Percentiles rank a stretch among this genome's conserved stretches.
phyloP scores from a whole-genome alignment of 2,113 vertebrate genomes.

The Leucosticte australis region DNA sequence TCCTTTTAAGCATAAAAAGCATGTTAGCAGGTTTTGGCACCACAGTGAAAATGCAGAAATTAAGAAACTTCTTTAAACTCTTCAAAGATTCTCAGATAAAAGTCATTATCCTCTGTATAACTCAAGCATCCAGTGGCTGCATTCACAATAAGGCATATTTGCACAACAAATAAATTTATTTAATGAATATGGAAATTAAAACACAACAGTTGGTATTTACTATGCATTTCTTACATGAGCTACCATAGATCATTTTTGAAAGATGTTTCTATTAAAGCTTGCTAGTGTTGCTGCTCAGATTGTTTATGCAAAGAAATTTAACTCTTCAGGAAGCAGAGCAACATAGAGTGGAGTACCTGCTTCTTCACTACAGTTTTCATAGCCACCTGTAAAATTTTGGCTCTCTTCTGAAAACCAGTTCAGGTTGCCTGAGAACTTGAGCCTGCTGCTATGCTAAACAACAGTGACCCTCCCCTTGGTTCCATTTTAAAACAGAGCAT shows the following conservation, averaged over 20 bases:
- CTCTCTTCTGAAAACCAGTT: background rate
- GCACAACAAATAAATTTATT: background rate
- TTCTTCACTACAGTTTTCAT: background rate
- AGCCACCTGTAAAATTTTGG: background rate
- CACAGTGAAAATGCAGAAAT: background rate
- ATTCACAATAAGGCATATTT: background rate
- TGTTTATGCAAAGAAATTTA: background rate
- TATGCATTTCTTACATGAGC: background rate
- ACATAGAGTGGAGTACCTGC: background rate
- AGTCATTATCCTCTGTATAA: background rate
- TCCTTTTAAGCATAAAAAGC: background rate
- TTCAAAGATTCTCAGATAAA: background rate
- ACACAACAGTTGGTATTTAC: background rate
- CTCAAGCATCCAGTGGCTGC: background rate
- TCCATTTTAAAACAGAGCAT: conserved; percentile 29
- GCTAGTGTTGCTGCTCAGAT: background rate
- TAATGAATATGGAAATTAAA: conserved; percentile 29
- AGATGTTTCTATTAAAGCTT: background rate
- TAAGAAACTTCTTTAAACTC: background rate
- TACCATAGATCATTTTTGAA: background rate
- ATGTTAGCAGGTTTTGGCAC: background rate
- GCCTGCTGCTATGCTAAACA: background rate
- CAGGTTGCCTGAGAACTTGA: background rate
- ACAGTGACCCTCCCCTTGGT: background rate
- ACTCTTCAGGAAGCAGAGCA: background rate